phyloP scores from a whole-genome alignment of 2,113 vertebrate species.

The Campylomormyrus tamandua region DNA sequence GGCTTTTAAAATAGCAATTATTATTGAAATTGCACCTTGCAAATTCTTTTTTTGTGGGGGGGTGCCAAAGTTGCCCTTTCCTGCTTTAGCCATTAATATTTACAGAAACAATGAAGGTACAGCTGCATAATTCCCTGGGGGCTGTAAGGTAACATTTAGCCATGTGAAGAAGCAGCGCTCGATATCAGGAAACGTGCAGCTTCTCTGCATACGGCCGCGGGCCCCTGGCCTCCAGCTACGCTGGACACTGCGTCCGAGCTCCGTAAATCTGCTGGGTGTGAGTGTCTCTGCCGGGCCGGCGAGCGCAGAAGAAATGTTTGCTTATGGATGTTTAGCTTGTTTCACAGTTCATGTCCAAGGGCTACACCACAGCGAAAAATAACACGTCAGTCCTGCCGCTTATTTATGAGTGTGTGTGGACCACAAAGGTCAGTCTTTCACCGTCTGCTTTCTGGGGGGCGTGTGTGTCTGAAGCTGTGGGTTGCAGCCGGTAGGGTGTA shows the following conservation, averaged over 20 bases:
- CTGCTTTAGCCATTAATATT: background rate
- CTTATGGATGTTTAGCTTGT: slow-evolving; percentile 41
- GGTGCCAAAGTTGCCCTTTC: background rate
- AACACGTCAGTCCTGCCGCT: slow-evolving; percentile 39
- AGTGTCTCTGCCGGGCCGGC: slow-evolving; percentile 23
- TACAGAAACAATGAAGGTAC: background rate
- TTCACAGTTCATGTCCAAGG: slow-evolving; percentile 31
- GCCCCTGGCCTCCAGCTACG: slow-evolving; percentile 24
- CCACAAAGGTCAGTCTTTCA: slow-evolving; percentile 20
- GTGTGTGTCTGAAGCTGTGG: background rate
- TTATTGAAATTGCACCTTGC: background rate
- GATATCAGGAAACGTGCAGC: background rate
- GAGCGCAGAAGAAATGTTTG: slow-evolving; percentile 35
- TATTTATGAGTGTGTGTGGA: slow-evolving; percentile 38
- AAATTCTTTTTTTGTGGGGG: background rate
- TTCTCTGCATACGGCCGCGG: background rate
- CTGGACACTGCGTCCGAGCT: slow-evolving; percentile 31
- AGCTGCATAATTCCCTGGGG: background rate
- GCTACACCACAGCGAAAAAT: slow-evolving; percentile 28
- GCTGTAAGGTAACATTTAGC: background rate
- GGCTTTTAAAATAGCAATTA: background rate
- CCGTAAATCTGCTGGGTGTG: slow-evolving; percentile 42
- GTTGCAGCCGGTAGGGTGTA: background rate
- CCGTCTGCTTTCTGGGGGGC: slow-evolving; percentile 12
- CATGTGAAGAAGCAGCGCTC: background rate